These are phyloP conservation scores for Sebastes iracundus DNA, from an alignment of 2,797 vertebrate species.

Conservation along the genomic window DNA sequence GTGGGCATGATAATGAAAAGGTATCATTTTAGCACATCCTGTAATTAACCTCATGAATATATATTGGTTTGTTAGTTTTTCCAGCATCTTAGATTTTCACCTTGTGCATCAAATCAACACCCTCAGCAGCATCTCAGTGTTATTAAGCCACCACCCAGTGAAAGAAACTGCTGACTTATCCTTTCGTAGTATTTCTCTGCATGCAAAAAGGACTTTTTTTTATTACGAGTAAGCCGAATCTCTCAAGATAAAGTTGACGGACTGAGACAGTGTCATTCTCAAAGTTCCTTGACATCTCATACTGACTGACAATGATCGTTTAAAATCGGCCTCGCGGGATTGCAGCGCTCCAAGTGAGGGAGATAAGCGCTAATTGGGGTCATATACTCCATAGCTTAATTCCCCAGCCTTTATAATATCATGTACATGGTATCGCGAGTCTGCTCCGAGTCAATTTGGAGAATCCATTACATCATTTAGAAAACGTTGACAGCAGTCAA, in stretches of 20 bases:
- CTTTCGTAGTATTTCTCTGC: slow-evolving; percentile 44
- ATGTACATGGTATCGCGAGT: slow-evolving; percentile 53
- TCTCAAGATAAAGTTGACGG: slow-evolving; percentile 58
- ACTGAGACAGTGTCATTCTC: slow-evolving; percentile 56
- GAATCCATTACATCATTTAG: slow-evolving; percentile 69
- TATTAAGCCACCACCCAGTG: slow-evolving; percentile 62
- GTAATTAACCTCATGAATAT: slow-evolving; percentile 85
- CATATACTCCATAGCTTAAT: slow-evolving; percentile 64
- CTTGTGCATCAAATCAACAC: slow-evolving; percentile 82
- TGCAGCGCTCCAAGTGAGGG: slow-evolving; percentile 52
- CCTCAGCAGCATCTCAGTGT: slow-evolving; percentile 57
- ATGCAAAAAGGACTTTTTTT: slow-evolving; percentile 43
- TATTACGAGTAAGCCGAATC: slow-evolving; percentile 48
- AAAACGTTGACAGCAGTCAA: slow-evolving; percentile 66
- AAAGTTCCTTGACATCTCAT: slow-evolving; percentile 53
- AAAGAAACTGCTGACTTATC: slow-evolving; percentile 71
- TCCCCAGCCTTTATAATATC: slow-evolving; percentile 64
- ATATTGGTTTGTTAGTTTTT: slow-evolving; percentile 81
- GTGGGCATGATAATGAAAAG: slow-evolving; percentile 68
- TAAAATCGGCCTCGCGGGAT: slow-evolving; percentile 69
- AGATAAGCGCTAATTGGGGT: slow-evolving; percentile 81
- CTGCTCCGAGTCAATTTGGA: slow-evolving; percentile 58
- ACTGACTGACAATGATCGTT: slow-evolving; percentile 72
- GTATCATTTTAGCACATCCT: slow-evolving; percentile 74
- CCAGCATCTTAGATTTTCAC: slow-evolving; percentile 76